Percentiles rank a stretch among this genome's conserved stretches.
phyloP scores from a whole-genome alignment of 1,140 invertebrate genomes.

The Saccostrea glomerata region DNA sequence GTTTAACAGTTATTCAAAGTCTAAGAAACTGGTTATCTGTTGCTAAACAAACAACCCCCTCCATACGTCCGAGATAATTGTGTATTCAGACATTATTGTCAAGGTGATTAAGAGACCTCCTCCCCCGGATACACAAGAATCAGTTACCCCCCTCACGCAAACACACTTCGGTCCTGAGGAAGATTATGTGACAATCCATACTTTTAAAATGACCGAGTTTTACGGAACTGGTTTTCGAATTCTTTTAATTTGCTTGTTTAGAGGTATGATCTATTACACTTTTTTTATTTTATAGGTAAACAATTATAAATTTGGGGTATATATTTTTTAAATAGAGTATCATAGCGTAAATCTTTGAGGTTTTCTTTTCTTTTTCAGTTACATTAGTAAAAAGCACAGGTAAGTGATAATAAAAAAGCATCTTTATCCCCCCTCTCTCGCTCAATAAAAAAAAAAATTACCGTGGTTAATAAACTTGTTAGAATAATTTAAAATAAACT shows the following conservation, averaged over 20 bases:
- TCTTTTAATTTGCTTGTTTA: not conserved
- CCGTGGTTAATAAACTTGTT: no score
- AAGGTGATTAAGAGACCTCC: not conserved
- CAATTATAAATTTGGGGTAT: not conserved
- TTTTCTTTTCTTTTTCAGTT: not conserved
- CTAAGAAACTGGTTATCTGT: slow-evolving; percentile 13
- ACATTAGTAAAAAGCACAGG: not conserved
- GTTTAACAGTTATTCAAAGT: not conserved
- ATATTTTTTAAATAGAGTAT: not conserved
- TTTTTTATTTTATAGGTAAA: no score
- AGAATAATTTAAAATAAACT: no score
- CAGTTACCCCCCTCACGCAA: not conserved
- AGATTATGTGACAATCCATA: not conserved
- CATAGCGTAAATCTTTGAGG: not conserved
- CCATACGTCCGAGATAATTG: not conserved
- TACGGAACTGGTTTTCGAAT: not conserved
- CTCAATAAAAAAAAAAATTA: no score
- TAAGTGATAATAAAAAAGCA: not conserved
- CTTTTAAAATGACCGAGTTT: not conserved
- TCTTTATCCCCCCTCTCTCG: no score
- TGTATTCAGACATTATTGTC: slow-evolving; percentile 15
- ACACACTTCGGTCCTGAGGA: not conserved
- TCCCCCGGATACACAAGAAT: slow-evolving; percentile 5
- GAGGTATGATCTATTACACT: not conserved
- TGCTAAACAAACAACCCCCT: slow-evolving; percentile 7